Base-by-base conservation (phyloP, 2,888 invertebrate genomes). In the Bombyx huttoni region DNA sequence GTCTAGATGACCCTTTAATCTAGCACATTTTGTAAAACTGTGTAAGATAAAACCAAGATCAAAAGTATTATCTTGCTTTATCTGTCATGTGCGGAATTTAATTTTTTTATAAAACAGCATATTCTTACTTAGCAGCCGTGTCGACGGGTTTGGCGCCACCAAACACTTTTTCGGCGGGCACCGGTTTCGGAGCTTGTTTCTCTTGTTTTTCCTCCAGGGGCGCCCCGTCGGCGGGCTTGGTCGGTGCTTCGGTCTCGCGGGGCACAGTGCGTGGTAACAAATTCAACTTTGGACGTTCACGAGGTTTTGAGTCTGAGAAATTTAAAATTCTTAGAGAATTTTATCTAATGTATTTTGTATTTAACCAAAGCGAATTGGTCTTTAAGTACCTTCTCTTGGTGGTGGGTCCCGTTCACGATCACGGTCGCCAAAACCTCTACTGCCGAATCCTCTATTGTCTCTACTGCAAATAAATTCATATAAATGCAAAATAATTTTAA, bases 131-230 rank as follows among this genome's bases (percentile, higher is more conserved):
- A 49, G 96, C 94, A 51, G 96, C 93, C 1, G 98, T 98, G 75
- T 98, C 97, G 0, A 98, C 98, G 0, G 98, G 98, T 75, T 95
- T 96, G 13, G 98, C 98, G 35, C 92, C 94, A n/a, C 98, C 98
- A 75, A 98, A 98, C 61, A 98, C 97, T 53, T 93, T 94, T 49
- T 92, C 91, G 0, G 93, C 89, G 1, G 92, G 84, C 51, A 89
- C 89, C 9, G 90, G 89, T 52, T 88, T 77, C n/a, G 89, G 75
- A 46, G 81, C 72, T 63, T 60, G 76, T 52, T 78, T 77, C 1
- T 78, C 79, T 0, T 56, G 60, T 51, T 67, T 65, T 3, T 72
- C 73, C 0, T 70, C 72, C 8, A 56, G 73, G 53, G 63, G 60
- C 0, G 74, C 76, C 12, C 77, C 81, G 52, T 78, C 81, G 0